A percentile compares a stretch with the other conserved stretches of the same genome.
These are phyloP conservation scores for Proctacanthus coquilletti DNA, from an alignment of 1,140 invertebrate genomes.

Conservation along the genomic window DNA sequence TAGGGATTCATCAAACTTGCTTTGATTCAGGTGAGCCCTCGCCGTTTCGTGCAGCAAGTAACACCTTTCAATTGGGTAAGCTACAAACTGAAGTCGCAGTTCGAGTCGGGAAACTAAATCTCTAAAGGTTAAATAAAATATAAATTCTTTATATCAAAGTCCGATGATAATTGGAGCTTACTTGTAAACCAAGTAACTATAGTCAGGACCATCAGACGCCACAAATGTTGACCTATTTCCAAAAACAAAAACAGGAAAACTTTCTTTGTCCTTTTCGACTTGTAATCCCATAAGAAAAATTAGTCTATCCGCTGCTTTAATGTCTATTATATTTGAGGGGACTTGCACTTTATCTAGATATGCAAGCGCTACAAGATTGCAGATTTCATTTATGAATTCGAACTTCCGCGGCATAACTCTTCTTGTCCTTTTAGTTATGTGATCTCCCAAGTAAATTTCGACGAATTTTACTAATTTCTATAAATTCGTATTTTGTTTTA, in stretches of 20 bases:
- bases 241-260: constrained; percentile 12
- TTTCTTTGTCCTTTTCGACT: constrained; percentile 10
- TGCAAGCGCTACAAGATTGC: constrained; percentile 19
- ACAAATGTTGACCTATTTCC: constrained; percentile 15
- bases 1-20: constrained; percentile 14
- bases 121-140: not conserved
- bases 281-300: constrained; percentile 7
- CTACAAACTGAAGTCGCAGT: constrained; percentile 15
- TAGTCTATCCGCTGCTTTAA: constrained; percentile 7
- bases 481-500: not conserved
- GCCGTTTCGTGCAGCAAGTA: constrained; percentile 23
- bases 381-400: constrained; percentile 25
- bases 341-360: constrained; percentile 13
- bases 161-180: constrained; percentile 4
- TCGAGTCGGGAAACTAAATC: constrained; percentile 10
- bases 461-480: constrained; percentile 17
- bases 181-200: constrained; percentile 13
- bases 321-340: constrained; percentile 8
- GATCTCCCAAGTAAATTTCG: constrained; percentile 18
- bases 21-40: constrained; percentile 11
- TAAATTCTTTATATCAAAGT: not conserved
- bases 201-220: constrained; percentile 9
- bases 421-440: constrained; percentile 17
- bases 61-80: constrained; percentile 16
- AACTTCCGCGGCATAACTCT: constrained; percentile 24